Base-by-base conservation (phyloP, 1,140 invertebrate species). In the Laupala kohalensis region DNA sequence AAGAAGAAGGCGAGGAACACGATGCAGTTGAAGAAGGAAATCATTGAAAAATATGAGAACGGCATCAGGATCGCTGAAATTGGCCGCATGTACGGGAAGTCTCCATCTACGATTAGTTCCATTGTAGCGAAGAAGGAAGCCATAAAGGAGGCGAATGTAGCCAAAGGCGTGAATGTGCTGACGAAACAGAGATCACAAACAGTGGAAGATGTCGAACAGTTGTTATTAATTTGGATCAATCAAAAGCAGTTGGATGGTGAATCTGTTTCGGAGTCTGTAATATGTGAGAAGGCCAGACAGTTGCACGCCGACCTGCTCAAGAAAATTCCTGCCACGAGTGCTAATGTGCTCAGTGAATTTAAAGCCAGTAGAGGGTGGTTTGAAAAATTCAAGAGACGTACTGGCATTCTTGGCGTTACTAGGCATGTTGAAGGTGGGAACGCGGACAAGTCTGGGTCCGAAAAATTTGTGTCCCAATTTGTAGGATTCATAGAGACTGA, bases 401-500 rank as follows among this genome's bases (percentile, higher is more conserved):
- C 12, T 66, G 62, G 73, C 26, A 72, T 69, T 63, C 73, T 75
- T 68, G 72, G 62, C 30, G 71, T 76, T 69, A 70, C 74, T 64
- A 74, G 74, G 71, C 73, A 77, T 71, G 73, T 72, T 37, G 74
- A 75, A 64, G 75, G 65, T 73, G 74, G 74, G 69, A 76, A 73
- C 72, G 73, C 74, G 27, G 72, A 76, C n/a, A n/a, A n/a, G n/a
- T n/a, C n/a, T n/a, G n/a, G n/a, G n/a, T n/a, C 78, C 37, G 75
- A 76, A 73, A 71, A 76, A 67, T 77, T 71, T 80, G 74, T 75
- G n/a, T 74, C 74, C 72, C 71, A 75, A 79, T 71, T 76, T 83
- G 67, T 76, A 78, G 75, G 72, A 74, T 76, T 80, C 28, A 79
- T 82, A 72, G 72, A 78, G 72, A 75, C 80, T 76, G 76, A 76